These are phyloP conservation scores for Agelas oroides DNA, from an alignment of 37 sponge, comb jelly and placozoan genomes.

Conservation along the genomic window DNA sequence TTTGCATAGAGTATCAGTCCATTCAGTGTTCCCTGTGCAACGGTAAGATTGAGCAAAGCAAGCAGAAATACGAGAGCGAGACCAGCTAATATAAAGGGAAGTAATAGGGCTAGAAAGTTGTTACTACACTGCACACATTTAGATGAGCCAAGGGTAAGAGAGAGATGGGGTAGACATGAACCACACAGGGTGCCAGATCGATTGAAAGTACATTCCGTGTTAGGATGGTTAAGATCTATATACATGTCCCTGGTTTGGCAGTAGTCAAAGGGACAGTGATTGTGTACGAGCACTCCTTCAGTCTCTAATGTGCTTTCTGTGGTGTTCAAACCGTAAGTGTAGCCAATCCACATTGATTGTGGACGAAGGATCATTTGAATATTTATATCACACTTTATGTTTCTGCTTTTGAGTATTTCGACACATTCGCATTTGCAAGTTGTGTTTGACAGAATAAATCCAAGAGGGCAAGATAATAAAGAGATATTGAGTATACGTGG, in stretches of 20 bases:
- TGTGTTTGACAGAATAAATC: too few relatives aligned
- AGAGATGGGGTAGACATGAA: not conserved
- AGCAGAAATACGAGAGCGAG: not conserved
- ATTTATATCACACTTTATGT: too few relatives aligned
- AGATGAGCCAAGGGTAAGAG: not conserved
- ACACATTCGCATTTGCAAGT: too few relatives aligned
- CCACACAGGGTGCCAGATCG: not conserved
- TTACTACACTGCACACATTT: not conserved
- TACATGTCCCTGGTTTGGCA: not conserved
- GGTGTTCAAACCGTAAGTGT: not conserved
- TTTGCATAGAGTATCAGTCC: conserved; percentile 2
- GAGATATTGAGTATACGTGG: too few relatives aligned
- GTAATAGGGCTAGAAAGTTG: not conserved
- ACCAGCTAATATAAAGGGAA: not conserved
- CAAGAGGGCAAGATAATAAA: too few relatives aligned
- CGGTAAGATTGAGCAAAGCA: not conserved
- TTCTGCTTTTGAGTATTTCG: too few relatives aligned
- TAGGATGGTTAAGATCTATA: not conserved
- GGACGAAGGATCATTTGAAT: too few relatives aligned
- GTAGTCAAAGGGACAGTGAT: conserved; percentile 1
- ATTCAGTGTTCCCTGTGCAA: not conserved
- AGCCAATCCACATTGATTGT: too few relatives aligned
- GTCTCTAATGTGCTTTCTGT: not conserved
- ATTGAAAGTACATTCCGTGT: not conserved
- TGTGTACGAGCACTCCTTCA: not conserved